phyloP scores from a whole-genome alignment of 2,797 vertebrate species.

The Sitta carolinensis region DNA sequence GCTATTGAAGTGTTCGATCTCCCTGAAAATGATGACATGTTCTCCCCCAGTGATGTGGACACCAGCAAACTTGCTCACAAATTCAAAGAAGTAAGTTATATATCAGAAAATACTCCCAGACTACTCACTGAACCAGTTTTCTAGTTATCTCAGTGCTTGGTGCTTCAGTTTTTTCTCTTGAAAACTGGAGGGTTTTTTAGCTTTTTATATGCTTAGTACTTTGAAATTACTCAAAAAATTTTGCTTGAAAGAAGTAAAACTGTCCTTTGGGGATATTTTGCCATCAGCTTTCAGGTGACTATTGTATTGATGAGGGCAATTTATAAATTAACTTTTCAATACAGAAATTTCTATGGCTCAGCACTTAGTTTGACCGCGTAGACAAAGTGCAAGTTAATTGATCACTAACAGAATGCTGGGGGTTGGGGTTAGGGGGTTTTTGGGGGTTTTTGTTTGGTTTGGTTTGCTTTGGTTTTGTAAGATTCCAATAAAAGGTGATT shows the following conservation, averaged over 20 bases:
- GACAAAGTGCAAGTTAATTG: not conserved
- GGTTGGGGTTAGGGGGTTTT: not conserved
- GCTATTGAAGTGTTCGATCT: slow-evolving; percentile 97
- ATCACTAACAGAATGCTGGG: not conserved
- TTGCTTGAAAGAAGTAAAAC: not conserved
- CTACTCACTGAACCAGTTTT: not conserved
- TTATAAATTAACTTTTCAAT: not conserved
- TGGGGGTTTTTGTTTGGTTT: too few species aligned
- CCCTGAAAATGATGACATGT: slow-evolving; percentile 92
- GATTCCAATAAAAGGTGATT: not conserved
- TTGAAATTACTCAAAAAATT: not conserved
- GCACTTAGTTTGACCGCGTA: not conserved
- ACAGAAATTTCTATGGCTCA: not conserved
- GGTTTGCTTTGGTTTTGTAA: not conserved
- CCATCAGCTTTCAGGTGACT: not conserved
- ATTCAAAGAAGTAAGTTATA: slow-evolving; percentile 89
- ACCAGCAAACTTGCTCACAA: slow-evolving; percentile 95
- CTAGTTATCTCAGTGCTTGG: not conserved
- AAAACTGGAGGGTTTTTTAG: not conserved
- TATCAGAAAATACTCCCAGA: not conserved
- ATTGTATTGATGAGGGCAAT: not conserved
- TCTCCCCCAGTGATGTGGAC: slow-evolving; percentile 92
- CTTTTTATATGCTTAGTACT: not conserved
- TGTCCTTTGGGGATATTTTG: not conserved
- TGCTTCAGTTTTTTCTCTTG: not conserved